Evolutionary conservation across 2,113 vertebrate species (phyloP).

Genomic region (Globicephala melas): DNA sequence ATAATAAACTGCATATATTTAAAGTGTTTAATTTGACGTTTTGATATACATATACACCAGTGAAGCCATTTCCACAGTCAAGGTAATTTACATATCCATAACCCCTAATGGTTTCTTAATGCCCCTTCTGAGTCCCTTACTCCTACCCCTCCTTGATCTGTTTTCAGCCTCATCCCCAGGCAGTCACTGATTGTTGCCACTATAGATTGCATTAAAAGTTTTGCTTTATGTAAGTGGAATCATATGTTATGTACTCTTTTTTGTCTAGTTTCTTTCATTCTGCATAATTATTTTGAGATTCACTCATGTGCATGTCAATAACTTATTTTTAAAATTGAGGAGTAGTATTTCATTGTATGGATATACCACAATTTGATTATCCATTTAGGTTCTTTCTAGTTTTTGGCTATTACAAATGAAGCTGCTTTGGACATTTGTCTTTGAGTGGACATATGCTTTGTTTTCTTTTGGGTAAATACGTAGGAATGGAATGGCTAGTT

Average conservation of each 20-base stretch:
- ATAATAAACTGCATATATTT: not conserved
- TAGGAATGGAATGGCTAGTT: not conserved
- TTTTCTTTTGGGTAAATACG: slow-evolving; percentile 10
- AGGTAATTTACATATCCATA: not conserved
- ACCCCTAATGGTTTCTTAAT: not conserved
- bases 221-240: not conserved
- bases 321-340: not conserved
- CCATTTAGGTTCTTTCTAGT: not conserved
- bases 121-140: not conserved
- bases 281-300: not conserved
- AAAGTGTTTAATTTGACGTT: not conserved
- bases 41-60: not conserved
- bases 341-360: not conserved
- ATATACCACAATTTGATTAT: not conserved
- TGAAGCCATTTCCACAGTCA: not conserved
- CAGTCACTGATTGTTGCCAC: not conserved
- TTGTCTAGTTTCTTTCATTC: slow-evolving; percentile 12
- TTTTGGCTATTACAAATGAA: slow-evolving; percentile 11
- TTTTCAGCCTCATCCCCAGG: not conserved
- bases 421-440: not conserved
- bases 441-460: not conserved
- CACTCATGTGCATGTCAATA: not conserved
- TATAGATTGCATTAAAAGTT: not conserved
- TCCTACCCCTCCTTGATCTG: not conserved
- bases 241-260: not conserved